Evolutionary conservation across 2,797 vertebrate genomes (phyloP), one percentile per base, ranked within the genome.

Genomic region (Acanthurus lineatus): DNA sequence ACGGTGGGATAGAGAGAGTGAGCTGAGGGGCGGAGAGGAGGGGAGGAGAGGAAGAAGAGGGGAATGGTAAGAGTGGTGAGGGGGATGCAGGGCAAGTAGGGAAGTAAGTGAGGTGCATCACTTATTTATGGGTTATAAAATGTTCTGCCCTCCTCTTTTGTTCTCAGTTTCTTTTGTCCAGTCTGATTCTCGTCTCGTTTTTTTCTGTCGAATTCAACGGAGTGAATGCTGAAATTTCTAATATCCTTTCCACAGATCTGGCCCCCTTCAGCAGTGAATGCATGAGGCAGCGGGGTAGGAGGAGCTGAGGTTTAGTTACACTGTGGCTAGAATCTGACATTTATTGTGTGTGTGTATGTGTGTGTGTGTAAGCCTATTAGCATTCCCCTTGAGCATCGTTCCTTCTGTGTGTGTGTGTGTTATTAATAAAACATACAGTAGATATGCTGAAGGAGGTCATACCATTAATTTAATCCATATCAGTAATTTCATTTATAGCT

Each of bases 41-140:
- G 86, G 85, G 73, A 59, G 49, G 62, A 81, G 61, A 76, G 75
- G 84, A 75, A 81, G 71, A 75, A 82, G 71, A 76, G 67, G 48
- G 52, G 44, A 61, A 47, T 57, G 49, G 67, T 70, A 69, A 40
- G 48, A 51, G 64, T 15, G 58, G 28, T 53, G 53, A 49, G 53
- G 32, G 62, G 47, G 32, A 19, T 28, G n/a, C 48, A 64, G 35
- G 28, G 28, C 28, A 32, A 32, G 28, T 32, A 32, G 28, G 28
- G 28, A 32, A 70, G 76, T 62, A 83, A 74, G 79, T 85, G 84
- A 81, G 81, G 77, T 75, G 78, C 87, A 93, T 95, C 86, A 89
- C 90, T 94, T 92, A 94, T 94, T 94, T 91, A 94, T 94, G 77
- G 83, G 61, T 84, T 83, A 75, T 92, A 88, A 92, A 88, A 83